Evolutionary conservation across 2,888 invertebrate genomes (phyloP), one percentile per base, ranked within the genome.

Genomic region (Euzetes globulus): DNA sequence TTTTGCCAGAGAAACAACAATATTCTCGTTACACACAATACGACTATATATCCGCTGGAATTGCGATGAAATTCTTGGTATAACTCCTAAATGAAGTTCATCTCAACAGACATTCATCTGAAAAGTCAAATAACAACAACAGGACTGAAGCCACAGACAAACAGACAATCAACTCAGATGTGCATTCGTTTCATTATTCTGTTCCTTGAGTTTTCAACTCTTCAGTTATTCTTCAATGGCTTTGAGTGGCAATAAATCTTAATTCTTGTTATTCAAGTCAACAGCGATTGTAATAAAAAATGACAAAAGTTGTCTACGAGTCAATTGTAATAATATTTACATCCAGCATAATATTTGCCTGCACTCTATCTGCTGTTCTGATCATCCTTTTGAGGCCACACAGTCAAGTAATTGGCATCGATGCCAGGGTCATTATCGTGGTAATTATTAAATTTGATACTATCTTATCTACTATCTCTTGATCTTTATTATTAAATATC

Each of bases 261-360:
- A 63, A 27, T 63, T 22, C n/a, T n/a, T n/a, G n/a, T n/a, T n/a
- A n/a, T n/a, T n/a, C n/a, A n/a, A n/a, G n/a, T n/a, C n/a, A n/a
- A n/a, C n/a, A n/a, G n/a, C n/a, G n/a, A n/a, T 37, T 19, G 17
- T 37, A 19, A 7, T n/a, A 37, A n/a, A n/a, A 6, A 7, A 65
- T 65, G 65, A 65, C 65, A 65, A 74, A 74, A 70, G 50, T 71
- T 27, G 37, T 74, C 47, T 74, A 71, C 58, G 74, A 74, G 41
- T 70, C 74, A 22, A 74, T 71, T 52, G 41, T 74, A 29, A 58
- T 74, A 17, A 52, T 74, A 22, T 74, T 70, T 22, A 74, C 70
- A 52, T 74, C 74, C 13, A 70, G 74, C 22, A 70, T 74, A 5
- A 74, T 74, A 60, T 74, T 74, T 37, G 70, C 22, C 37, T 70